Conservation (phyloP, 2,113 vertebrate species). For the Lycaon pictus region DNA sequence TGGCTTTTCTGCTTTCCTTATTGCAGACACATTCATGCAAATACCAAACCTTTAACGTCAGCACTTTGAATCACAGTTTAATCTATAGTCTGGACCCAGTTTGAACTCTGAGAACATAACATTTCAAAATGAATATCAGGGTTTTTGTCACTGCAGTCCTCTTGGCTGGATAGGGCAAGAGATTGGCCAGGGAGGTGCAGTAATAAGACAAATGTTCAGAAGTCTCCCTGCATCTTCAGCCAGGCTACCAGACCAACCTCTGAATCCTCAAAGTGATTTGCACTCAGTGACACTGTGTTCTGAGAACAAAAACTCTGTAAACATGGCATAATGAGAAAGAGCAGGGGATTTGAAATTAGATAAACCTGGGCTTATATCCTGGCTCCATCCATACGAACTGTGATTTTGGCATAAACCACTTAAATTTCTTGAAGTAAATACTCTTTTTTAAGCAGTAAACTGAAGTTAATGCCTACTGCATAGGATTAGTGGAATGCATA, state of each 20-base stretch:
- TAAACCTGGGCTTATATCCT: slow-evolving; percentile 39
- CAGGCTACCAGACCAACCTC: slow-evolving; percentile 29
- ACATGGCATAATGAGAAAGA: not conserved
- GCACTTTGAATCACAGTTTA: slow-evolving; percentile 57
- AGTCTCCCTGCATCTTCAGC: slow-evolving; percentile 19
- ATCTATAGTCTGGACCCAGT: not conserved
- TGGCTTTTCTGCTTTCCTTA: slow-evolving; percentile 55
- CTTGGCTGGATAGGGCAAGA: not conserved
- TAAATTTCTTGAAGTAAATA: not conserved
- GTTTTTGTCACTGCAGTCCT: not conserved
- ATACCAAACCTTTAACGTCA: slow-evolving; percentile 40
- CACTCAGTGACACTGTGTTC: slow-evolving; percentile 24
- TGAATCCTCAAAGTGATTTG: slow-evolving; percentile 38
- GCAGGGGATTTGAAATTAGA: not conserved
- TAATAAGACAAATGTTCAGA: slow-evolving; percentile 39
- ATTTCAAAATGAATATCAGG: slow-evolving; percentile 58
- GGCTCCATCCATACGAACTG: not conserved
- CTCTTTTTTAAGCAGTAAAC: slow-evolving; percentile 28
- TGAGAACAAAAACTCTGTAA: not conserved
- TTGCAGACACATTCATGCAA: not conserved
- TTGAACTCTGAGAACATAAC: not conserved
- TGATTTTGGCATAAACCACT: slow-evolving; percentile 25
- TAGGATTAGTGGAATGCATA: not conserved
- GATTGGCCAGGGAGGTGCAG: not conserved
- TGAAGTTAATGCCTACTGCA: not conserved